Evolutionary conservation across 2,113 vertebrate genomes (phyloP).

Genomic region (Apistogramma diplotaenia): DNA sequence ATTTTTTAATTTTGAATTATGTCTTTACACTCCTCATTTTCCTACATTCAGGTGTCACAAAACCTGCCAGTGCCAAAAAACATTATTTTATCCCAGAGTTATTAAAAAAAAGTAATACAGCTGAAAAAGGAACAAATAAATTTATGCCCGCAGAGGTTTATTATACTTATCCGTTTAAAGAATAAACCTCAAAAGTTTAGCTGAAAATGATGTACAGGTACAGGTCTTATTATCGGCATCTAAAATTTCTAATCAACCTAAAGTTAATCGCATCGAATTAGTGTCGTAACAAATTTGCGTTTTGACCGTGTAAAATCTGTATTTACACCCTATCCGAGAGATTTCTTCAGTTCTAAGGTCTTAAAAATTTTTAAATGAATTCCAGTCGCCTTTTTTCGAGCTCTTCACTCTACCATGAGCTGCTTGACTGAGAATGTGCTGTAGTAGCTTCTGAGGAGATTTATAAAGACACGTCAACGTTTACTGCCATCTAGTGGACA

Average conservation of each 20-base stretch:
- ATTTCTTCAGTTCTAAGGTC: too few relatives aligned
- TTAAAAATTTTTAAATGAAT: too few relatives aligned
- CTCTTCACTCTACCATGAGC: too few relatives aligned
- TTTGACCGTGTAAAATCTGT: too few relatives aligned
- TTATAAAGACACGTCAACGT: background rate
- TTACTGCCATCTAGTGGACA: conserved; percentile 51
- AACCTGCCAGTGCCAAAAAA: too few relatives aligned
- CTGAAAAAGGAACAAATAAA: background rate
- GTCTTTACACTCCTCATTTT: background rate
- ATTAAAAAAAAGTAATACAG: background rate
- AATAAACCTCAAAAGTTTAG: background rate
- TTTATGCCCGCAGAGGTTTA: background rate
- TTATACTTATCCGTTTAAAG: background rate
- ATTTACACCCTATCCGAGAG: too few relatives aligned
- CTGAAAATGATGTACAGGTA: background rate
- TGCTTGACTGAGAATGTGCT: too few relatives aligned
- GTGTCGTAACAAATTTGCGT: background rate
- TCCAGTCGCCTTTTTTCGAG: too few relatives aligned
- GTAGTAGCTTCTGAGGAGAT: background rate
- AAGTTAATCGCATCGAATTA: fast-evolving
- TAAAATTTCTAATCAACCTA: background rate
- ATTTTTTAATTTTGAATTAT: background rate
- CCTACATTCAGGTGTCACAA: background rate
- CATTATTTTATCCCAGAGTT: background rate
- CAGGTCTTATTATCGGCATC: background rate